These are phyloP conservation scores for Sinosuthora webbiana DNA, from an alignment of 2,113 vertebrate genomes.

Conservation along the genomic window DNA sequence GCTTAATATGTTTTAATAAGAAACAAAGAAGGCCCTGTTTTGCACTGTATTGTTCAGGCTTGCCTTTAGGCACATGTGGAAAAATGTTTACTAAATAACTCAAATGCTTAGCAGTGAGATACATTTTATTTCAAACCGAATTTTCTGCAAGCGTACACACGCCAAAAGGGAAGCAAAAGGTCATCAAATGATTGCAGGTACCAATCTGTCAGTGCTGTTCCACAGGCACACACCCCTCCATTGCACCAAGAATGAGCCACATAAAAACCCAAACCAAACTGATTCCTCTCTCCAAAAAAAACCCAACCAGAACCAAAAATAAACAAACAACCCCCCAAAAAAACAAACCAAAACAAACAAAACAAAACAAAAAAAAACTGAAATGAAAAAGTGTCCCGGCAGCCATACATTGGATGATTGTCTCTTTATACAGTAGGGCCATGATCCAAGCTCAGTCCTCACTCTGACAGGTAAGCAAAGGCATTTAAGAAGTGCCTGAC, in stretches of 20 bases:
- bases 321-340: background rate
- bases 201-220: background rate
- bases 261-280: background rate
- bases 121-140: background rate
- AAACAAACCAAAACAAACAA: background rate
- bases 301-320: background rate
- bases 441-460: background rate
- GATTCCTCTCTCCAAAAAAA: background rate
- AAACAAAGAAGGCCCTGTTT: constrained; percentile 50
- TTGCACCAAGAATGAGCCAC: background rate
- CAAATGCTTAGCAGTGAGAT: constrained; percentile 13
- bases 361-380: background rate
- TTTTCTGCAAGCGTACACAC: background rate
- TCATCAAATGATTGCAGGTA: background rate
- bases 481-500: background rate
- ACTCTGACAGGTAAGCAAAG: background rate
- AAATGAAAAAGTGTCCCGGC: background rate
- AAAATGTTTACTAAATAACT: constrained; percentile 68
- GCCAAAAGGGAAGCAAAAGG: constrained; percentile 8
- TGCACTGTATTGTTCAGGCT: constrained; percentile 26
- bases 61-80: constrained; percentile 23
- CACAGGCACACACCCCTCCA: background rate
- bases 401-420: background rate
- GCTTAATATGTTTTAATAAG: background rate
- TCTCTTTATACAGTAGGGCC: background rate